A percentile compares a stretch with the other conserved stretches of the same genome.
phyloP scores from a whole-genome alignment of 1,140 invertebrate genomes.

The Euura lappo region DNA sequence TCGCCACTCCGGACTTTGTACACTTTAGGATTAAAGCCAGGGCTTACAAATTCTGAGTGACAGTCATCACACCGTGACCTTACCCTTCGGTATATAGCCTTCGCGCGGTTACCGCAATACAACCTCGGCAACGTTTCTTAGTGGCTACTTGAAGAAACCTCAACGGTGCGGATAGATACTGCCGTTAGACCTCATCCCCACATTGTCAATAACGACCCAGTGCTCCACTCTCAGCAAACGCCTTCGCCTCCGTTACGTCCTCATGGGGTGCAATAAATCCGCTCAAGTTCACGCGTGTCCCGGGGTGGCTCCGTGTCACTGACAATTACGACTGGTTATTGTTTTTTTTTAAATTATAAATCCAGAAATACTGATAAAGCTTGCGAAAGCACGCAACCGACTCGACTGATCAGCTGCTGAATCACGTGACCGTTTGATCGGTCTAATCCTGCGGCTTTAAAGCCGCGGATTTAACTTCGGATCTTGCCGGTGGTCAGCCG shows the following conservation, averaged over 20 bases:
- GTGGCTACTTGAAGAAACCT: constrained; percentile 4
- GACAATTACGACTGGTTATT: not conserved
- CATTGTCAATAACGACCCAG: constrained; percentile 1
- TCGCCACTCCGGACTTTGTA: no score
- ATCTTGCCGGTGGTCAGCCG: not conserved
- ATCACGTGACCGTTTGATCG: not conserved
- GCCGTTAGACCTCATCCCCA: not conserved
- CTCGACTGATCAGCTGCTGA: not conserved
- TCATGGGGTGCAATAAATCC: not conserved
- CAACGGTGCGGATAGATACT: not conserved
- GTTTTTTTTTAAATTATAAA: not conserved
- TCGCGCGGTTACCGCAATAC: no score
- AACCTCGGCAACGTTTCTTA: not conserved
- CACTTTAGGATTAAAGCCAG: no score
- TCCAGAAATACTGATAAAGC: not conserved
- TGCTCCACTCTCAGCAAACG: not conserved
- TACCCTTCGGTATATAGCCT: no score
- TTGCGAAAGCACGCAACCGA: not conserved
- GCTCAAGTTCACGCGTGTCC: not conserved
- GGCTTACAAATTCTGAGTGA: no score
- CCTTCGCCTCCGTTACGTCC: not conserved
- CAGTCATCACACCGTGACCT: no score
- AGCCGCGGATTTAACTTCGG: not conserved
- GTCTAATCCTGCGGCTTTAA: not conserved
- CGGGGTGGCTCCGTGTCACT: not conserved